Conservation (phyloP, 2,113 vertebrate species). For the Desmodus rotundus region DNA sequence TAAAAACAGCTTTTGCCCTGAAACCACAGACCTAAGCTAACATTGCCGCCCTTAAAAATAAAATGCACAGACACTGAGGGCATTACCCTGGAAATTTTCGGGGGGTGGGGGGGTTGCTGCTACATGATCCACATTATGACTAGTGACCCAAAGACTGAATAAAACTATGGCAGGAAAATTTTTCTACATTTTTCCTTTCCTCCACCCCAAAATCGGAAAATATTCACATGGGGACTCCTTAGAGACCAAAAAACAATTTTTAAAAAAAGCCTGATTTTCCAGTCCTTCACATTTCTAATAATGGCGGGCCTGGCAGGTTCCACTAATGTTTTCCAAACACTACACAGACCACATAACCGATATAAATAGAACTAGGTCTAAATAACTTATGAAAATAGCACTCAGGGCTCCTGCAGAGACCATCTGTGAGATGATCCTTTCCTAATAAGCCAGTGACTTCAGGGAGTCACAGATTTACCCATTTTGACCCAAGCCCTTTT, state of each 20-base stretch:
- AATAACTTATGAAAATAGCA: conserved; percentile 63
- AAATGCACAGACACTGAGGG: neutral
- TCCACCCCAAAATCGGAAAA: conserved; percentile 49
- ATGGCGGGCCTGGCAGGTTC: conserved; percentile 27
- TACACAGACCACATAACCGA: conserved; percentile 29
- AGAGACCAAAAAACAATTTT: conserved; percentile 36
- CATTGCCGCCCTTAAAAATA: conserved; percentile 1
- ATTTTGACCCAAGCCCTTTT: conserved; percentile 29
- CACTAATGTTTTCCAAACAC: conserved; percentile 63
- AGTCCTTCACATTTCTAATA: conserved; percentile 61
- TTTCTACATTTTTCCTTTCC: conserved; percentile 42
- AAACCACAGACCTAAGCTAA: conserved; percentile 35
- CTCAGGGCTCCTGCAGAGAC: conserved; percentile 22
- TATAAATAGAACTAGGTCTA: conserved; percentile 64
- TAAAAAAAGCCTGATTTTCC: conserved; percentile 39
- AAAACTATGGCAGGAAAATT: conserved; percentile 3
- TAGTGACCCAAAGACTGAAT: conserved; percentile 20
- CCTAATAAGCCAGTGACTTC: conserved; percentile 41
- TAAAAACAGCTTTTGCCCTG: conserved; percentile 40
- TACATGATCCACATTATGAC: neutral
- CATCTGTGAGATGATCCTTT: conserved; percentile 52
- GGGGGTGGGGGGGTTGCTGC: neutral
- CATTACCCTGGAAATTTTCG: conserved; percentile 24
- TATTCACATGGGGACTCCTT: conserved; percentile 44
- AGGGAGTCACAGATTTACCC: neutral